Evolutionary conservation across 2,888 invertebrate species (phyloP).

Genomic region (Crocallis elinguaria): DNA sequence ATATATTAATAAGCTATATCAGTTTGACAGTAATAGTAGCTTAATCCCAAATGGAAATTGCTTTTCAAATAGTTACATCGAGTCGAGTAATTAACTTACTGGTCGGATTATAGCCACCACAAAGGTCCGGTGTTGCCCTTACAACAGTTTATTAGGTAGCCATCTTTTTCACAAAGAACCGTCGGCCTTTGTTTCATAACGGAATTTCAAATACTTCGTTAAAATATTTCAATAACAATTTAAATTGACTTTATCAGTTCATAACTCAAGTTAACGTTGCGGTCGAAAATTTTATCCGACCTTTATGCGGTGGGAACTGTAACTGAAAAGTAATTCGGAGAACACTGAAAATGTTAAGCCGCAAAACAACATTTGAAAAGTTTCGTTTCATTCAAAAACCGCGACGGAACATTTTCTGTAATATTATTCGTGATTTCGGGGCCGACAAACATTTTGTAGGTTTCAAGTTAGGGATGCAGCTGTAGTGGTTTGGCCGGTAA

Average conservation of each 20-base stretch:
- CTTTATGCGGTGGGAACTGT: slow-evolving; percentile 53
- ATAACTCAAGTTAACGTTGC: slow-evolving; percentile 46
- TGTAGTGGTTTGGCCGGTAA: slow-evolving; percentile 5
- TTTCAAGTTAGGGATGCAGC: slow-evolving; percentile 6
- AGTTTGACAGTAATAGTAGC: no score
- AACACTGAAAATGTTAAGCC: slow-evolving; percentile 57
- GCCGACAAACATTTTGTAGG: slow-evolving; percentile 47
- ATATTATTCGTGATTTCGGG: slow-evolving; percentile 52
- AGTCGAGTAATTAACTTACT: slow-evolving; percentile 7
- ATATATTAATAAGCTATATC: no score
- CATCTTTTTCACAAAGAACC: slow-evolving; percentile 32
- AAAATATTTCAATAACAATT: slow-evolving; percentile 44
- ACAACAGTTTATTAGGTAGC: slow-evolving; percentile 38
- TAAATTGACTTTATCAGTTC: slow-evolving; percentile 49
- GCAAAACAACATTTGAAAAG: slow-evolving; percentile 64
- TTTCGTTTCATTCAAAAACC: slow-evolving; percentile 56
- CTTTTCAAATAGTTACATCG: slow-evolving; percentile 6
- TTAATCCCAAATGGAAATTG: slow-evolving; percentile 3
- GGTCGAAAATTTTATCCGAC: slow-evolving; percentile 45
- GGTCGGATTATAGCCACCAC: slow-evolving; percentile 18
- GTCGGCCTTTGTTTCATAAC: slow-evolving; percentile 32
- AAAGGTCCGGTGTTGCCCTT: slow-evolving; percentile 28
- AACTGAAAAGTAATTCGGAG: slow-evolving; percentile 62
- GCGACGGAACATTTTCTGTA: slow-evolving; percentile 48
- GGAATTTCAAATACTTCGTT: slow-evolving; percentile 37